phyloP scores from a whole-genome alignment of 1,140 invertebrate species.

The Pogonomyrmex californicus region DNA sequence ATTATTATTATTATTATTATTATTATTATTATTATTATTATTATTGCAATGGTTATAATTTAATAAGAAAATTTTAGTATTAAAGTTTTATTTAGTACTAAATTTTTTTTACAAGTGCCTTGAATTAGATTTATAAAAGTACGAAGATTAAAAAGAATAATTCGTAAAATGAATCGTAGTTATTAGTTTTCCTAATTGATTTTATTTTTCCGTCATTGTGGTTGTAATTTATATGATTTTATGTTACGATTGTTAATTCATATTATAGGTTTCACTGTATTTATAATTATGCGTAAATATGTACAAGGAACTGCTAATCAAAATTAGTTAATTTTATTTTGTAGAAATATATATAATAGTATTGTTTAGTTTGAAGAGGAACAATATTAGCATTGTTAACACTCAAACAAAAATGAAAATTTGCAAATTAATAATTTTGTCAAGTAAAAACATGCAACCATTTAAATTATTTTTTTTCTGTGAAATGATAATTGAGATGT shows the following conservation, averaged over 20 bases:
- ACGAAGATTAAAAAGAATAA: background rate
- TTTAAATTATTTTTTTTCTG: background rate
- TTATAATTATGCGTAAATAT: background rate
- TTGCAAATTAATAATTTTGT: background rate
- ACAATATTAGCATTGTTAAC: background rate
- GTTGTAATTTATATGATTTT: background rate
- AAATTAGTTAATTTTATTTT: background rate
- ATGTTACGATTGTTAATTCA: conserved; percentile 14
- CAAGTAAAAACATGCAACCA: background rate
- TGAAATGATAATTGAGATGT: background rate
- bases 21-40: no score
- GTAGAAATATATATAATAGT: conserved; percentile 4
- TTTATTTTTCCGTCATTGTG: background rate
- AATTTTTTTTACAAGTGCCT: background rate
- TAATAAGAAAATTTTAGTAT: no score
- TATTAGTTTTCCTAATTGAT: background rate
- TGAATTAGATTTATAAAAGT: background rate
- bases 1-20: no score
- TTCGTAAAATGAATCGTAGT: background rate
- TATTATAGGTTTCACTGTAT: background rate
- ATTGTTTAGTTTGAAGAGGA: background rate
- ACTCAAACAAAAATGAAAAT: conserved; percentile 2
- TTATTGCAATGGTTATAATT: background rate
- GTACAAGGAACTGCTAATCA: background rate
- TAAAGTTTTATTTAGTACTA: background rate